Evolutionary conservation across 2,888 invertebrate species (phyloP).

Genomic region (Cynaeus angustus): DNA sequence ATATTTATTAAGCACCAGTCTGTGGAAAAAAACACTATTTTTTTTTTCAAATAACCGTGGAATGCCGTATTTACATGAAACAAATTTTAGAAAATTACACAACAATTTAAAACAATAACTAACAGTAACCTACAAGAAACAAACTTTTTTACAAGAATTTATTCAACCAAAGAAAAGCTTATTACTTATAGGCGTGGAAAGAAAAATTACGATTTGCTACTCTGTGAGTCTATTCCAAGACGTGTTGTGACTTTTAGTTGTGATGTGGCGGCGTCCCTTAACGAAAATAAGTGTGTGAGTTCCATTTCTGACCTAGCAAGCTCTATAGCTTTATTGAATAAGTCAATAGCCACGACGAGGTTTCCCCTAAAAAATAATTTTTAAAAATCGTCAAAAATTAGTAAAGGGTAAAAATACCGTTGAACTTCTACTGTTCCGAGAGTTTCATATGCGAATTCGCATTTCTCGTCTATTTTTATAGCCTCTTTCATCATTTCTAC

Average conservation of each 20-base stretch:
- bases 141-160: slow-evolving; percentile 27
- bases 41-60: slow-evolving; percentile 23
- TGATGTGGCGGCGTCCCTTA: slow-evolving; percentile 92
- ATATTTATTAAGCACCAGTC: slow-evolving; percentile 39
- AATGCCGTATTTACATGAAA: slow-evolving; percentile 44
- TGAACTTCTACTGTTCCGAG: slow-evolving; percentile 96
- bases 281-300: slow-evolving; percentile 91
- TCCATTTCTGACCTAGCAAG: slow-evolving; percentile 91
- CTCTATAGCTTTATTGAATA: slow-evolving; percentile 91
- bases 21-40: slow-evolving; percentile 32
- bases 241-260: slow-evolving; percentile 88
- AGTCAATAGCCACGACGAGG: slow-evolving; percentile 84
- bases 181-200: slow-evolving; percentile 9
- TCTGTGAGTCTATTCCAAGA: slow-evolving; percentile 73
- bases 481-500: slow-evolving; percentile 86
- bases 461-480: slow-evolving; percentile 90
- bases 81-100: slow-evolving; percentile 15
- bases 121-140: slow-evolving; percentile 20
- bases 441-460: slow-evolving; percentile 96
- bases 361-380: slow-evolving; percentile 79
- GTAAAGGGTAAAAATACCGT: slow-evolving; percentile 79
- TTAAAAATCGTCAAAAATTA: slow-evolving; percentile 26
- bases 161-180: slow-evolving; percentile 14
- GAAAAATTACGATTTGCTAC: slow-evolving; percentile 45
- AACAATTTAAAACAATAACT: slow-evolving; percentile 31